A percentile compares a stretch with the other conserved stretches of the same genome.
phyloP scores from a whole-genome alignment of 2,113 vertebrate genomes.

The Oreocharis arfaki region DNA sequence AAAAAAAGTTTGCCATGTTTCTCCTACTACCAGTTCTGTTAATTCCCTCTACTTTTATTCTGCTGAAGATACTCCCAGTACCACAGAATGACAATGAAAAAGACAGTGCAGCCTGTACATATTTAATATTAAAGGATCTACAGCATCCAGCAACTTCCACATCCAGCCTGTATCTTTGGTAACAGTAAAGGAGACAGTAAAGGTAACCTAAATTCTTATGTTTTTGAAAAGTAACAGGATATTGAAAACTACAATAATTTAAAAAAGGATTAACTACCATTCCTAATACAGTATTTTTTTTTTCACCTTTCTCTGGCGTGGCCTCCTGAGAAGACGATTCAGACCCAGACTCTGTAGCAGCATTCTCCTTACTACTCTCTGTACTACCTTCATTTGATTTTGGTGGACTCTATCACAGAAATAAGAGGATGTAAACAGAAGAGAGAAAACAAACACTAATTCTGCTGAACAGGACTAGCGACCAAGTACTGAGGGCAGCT shows the following conservation, averaged over 20 bases:
- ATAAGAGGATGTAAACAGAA: not conserved
- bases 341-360: slow-evolving; percentile 73
- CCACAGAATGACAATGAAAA: not conserved
- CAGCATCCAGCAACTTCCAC: not conserved
- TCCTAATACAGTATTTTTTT: not conserved
- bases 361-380: slow-evolving; percentile 83
- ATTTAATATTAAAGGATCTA: not conserved
- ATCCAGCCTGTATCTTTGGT: not conserved
- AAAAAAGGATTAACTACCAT: not conserved
- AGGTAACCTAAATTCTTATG: not conserved
- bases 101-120: not conserved
- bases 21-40: not conserved
- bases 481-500: not conserved
- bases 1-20: not conserved
- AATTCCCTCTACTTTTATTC: not conserved
- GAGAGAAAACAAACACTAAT: not conserved
- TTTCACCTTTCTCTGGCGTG: slow-evolving; percentile 89
- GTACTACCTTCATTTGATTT: slow-evolving; percentile 78
- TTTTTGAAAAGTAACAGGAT: not conserved
- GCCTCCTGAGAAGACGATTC: slow-evolving; percentile 88
- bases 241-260: not conserved
- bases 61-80: not conserved
- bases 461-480: not conserved
- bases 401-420: slow-evolving; percentile 83
- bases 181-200: not conserved